Evolutionary conservation across 2,113 vertebrate species (phyloP).

Genomic region (Catagonus wagneri): DNA sequence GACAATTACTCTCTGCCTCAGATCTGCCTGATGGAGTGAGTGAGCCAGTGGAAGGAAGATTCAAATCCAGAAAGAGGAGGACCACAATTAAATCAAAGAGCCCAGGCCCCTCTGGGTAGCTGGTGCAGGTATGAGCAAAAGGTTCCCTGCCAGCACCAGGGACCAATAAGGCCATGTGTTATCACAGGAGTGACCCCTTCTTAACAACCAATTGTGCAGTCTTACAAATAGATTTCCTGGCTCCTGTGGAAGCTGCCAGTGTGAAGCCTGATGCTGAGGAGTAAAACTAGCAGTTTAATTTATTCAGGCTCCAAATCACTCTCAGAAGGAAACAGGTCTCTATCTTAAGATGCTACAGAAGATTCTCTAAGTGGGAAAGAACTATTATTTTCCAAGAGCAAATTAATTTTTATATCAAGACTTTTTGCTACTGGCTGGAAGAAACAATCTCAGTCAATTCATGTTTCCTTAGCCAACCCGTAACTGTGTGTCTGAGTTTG

Average conservation of each 20-base stretch:
- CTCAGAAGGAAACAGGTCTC: background rate
- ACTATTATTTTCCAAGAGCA: conserved; percentile 29
- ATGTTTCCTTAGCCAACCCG: background rate
- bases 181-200: background rate
- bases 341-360: background rate
- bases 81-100: conserved; percentile 66
- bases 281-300: no score
- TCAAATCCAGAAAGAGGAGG: conserved; percentile 63
- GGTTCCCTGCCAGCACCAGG: fast-evolving
- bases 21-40: conserved; percentile 85
- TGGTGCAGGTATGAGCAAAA: conserved; percentile 56
- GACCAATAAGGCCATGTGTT: background rate
- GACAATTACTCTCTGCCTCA: conserved; percentile 86
- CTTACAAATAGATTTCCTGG: background rate
- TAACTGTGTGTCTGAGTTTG: background rate
- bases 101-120: conserved; percentile 63
- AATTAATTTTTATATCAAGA: conserved; percentile 2
- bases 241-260: background rate
- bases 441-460: background rate
- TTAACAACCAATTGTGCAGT: fast-evolving
- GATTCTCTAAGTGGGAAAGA: background rate
- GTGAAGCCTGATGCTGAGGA: background rate
- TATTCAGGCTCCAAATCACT: background rate
- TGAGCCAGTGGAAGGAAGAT: conserved; percentile 77
- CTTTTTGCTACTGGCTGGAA: background rate